Percentiles rank a stretch among this genome's conserved stretches.
Conservation (phyloP, 2,888 invertebrate species). For the Synanthedon andrenaeformis region DNA sequence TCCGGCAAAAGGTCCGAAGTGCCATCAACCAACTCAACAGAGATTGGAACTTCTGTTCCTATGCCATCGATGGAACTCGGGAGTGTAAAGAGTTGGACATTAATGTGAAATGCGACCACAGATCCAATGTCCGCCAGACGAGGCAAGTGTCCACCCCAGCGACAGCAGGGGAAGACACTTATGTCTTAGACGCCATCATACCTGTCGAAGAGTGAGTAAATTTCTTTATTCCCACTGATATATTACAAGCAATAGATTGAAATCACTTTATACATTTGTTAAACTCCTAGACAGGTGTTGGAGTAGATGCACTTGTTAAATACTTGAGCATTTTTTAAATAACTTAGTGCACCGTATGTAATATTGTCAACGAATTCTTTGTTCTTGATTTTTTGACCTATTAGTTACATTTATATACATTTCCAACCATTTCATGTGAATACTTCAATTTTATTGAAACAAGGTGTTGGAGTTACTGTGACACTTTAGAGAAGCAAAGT, state of each 20-base stretch:
- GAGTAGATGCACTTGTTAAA: constrained; percentile 10
- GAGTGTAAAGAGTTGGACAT: constrained; percentile 93
- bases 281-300: constrained; percentile 11
- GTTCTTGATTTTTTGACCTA: too few species aligned
- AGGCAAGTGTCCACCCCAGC: constrained; percentile 71
- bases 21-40: constrained; percentile 92
- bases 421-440: too few species aligned
- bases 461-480: too few species aligned
- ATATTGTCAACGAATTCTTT: too few species aligned
- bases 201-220: constrained; percentile 87
- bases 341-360: too few species aligned
- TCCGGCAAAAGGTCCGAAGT: constrained; percentile 88
- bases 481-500: too few species aligned
- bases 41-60: constrained; percentile 97
- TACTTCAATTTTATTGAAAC: too few species aligned
- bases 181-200: constrained; percentile 83
- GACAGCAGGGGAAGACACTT: constrained; percentile 81
- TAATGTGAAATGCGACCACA: constrained; percentile 91
- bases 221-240: background rate
- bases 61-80: constrained; percentile 86
- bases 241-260: too few species aligned
- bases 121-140: constrained; percentile 73
- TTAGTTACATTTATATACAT: too few species aligned
- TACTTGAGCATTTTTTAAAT: too few species aligned
- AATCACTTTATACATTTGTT: too few species aligned